A percentile compares a stretch with the other conserved stretches of the same genome.
Evolutionary conservation across 2,797 vertebrate species (phyloP).

Genomic region (Esox lucius): DNA sequence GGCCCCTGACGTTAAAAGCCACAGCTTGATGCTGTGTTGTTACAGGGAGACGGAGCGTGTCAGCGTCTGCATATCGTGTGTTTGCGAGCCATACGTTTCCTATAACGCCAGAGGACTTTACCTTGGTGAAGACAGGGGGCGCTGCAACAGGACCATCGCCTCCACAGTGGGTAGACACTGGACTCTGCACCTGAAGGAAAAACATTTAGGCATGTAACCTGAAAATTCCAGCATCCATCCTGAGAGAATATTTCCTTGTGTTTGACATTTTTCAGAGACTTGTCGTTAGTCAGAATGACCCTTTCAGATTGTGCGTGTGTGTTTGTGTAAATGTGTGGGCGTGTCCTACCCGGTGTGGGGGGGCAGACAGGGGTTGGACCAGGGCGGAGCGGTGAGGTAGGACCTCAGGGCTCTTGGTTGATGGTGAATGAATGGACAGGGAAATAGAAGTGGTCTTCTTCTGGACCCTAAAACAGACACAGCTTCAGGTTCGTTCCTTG

Average conservation of each 20-base stretch:
- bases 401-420: slow-evolving; percentile 84
- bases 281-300: slow-evolving; percentile 32
- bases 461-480: slow-evolving; percentile 76
- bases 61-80: slow-evolving; percentile 33
- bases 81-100: not conserved
- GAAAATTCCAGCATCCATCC: not conserved
- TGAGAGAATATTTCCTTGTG: slow-evolving; percentile 17
- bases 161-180: slow-evolving; percentile 76
- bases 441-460: slow-evolving; percentile 96
- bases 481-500: slow-evolving; percentile 6
- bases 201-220: slow-evolving; percentile 2
- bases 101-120: slow-evolving; percentile 44
- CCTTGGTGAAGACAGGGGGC: slow-evolving; percentile 89
- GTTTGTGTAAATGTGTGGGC: slow-evolving; percentile 8
- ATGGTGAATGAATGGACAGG: slow-evolving; percentile 89
- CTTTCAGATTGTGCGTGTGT: slow-evolving; percentile 16
- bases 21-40: slow-evolving; percentile 46
- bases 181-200: slow-evolving; percentile 82
- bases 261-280: slow-evolving; percentile 20
- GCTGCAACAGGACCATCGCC: slow-evolving; percentile 70
- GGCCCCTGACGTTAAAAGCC: slow-evolving; percentile 60
- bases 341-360: slow-evolving; percentile 81
- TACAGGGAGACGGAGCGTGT: slow-evolving; percentile 34
- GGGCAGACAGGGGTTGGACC: slow-evolving; percentile 87
- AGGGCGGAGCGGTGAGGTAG: slow-evolving; percentile 79